Conservation (phyloP, 2,797 vertebrate species). For the Enteromius trimaculatus region DNA sequence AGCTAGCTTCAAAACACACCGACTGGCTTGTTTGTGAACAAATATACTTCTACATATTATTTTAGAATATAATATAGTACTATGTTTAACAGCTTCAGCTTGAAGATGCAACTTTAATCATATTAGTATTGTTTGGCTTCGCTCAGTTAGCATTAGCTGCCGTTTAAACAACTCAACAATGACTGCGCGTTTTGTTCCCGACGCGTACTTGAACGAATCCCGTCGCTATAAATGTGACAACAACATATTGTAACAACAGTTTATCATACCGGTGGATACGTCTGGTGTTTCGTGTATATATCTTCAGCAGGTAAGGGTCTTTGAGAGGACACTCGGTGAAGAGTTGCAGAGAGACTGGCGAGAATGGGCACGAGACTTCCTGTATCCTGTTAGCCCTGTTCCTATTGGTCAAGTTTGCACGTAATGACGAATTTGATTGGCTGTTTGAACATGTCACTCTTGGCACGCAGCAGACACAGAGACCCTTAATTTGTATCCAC, state of each 20-base stretch:
- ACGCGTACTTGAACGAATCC: neutral
- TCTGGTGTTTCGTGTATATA: neutral
- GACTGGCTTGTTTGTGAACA: too few relatives aligned
- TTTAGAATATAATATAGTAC: neutral
- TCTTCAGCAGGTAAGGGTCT: neutral
- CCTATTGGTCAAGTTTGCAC: constrained; percentile 19
- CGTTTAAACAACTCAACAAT: neutral
- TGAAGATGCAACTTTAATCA: neutral
- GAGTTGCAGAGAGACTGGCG: neutral
- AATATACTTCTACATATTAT: too few relatives aligned
- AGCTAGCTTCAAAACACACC: neutral
- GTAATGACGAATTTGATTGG: constrained; percentile 19
- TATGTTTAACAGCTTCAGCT: neutral
- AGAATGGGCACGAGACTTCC: neutral
- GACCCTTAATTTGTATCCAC: neutral
- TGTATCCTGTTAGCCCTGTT: neutral
- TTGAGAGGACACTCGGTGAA: neutral
- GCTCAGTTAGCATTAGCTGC: constrained; percentile 23
- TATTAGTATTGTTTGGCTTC: neutral
- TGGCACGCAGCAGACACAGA: constrained; percentile 2
- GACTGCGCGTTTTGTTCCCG: constrained; percentile 21
- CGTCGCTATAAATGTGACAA: neutral
- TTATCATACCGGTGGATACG: neutral
- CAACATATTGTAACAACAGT: neutral
- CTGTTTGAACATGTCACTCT: constrained; percentile 15